Conservation (phyloP, 2,888 invertebrate species). For the Pasiphila rectangulata region DNA sequence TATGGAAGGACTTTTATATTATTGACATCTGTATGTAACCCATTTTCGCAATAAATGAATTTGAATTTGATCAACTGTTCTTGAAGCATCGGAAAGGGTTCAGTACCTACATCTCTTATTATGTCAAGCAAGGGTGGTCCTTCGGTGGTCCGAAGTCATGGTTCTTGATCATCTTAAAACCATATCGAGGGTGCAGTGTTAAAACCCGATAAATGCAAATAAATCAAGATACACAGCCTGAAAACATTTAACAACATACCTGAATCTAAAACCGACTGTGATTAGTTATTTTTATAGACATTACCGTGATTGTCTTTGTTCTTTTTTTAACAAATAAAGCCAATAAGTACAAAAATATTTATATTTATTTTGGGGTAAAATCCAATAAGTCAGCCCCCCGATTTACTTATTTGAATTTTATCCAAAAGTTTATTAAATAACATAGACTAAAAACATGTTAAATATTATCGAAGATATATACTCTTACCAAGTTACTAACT, state of each 20-base stretch:
- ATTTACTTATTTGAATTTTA: background rate
- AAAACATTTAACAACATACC: constrained; percentile 1
- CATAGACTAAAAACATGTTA: background rate
- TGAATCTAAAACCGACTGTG: constrained; percentile 4
- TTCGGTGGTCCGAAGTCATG: no score
- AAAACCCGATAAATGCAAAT: no score
- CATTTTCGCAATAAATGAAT: no score
- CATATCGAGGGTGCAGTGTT: no score
- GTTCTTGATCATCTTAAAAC: no score
- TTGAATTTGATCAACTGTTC: no score
- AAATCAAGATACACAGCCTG: background rate
- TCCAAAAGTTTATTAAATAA: background rate
- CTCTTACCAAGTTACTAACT: background rate
- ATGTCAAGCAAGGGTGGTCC: no score
- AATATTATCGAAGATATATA: background rate
- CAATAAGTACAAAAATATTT: background rate
- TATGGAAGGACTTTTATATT: no score
- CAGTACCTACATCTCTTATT: no score
- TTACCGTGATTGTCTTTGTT: background rate
- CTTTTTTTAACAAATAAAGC: background rate
- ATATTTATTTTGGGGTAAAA: background rate
- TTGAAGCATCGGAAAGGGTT: no score
- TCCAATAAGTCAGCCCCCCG: background rate
- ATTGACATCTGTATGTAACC: no score
- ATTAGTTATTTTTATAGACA: background rate